Evolutionary conservation across 2,888 invertebrate species (phyloP), one percentile per base, ranked within the genome.

Genomic region (Oasisia sp.): DNA sequence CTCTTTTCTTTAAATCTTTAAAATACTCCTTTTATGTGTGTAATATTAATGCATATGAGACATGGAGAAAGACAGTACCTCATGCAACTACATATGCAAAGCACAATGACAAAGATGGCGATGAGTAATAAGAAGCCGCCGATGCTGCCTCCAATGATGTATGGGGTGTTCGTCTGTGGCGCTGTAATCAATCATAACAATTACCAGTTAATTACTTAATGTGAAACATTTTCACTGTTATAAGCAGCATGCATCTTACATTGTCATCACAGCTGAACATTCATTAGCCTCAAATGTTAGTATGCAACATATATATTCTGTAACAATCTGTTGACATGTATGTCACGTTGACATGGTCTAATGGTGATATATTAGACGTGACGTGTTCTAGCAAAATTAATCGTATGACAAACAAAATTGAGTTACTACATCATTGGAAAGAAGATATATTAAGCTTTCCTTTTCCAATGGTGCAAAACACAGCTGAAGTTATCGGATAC

Each of bases 81-180:
- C 74, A 74, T 27, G 19, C 27, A 74, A 27, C 74, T 74, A 27
- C 74, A 74, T 14, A 74, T 7, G 19, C 27, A 19, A 74, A 74
- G 74, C 74, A 19, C 74, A 27, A 74, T 74, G 74, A 27, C 74
- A 19, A 74, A 74, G 74, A 74, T 74, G 27, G 19, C 7, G 74
- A 74, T 74, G 74, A 74, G 74, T 0, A 74, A 27, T 2, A 74
- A 74, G 74, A 74, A 74, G 27, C 74, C 74, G 19, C 74, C 74
- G 19, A 74, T 74, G 74, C 74, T 74, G 74, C 74, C 74, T 27
- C 74, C 74, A 74, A 74, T 74, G 74, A 74, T 74, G 74, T 74
- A 74, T 27, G 27, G 27, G 4, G 7, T 74, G 27, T 74, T 74
- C 19, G 74, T 19, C 74, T 74, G 74, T 19, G 74, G 74, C 27